A percentile compares a stretch with the other conserved stretches of the same genome.
These are phyloP conservation scores for Azorinus chamasolen DNA, from an alignment of 2,888 invertebrate species.

Conservation along the genomic window DNA sequence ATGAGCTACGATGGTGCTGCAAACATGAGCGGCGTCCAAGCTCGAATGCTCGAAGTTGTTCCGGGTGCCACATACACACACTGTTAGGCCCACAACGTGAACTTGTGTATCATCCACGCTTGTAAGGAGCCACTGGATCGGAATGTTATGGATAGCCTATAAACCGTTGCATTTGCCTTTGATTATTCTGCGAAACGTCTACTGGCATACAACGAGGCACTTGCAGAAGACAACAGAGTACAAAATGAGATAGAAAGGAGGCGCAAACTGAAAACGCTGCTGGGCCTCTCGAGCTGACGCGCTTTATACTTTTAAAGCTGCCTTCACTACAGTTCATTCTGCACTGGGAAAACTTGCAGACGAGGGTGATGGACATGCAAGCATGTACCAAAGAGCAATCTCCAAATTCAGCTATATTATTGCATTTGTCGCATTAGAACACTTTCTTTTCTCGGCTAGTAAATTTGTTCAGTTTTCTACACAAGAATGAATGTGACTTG, in stretches of 20 bases:
- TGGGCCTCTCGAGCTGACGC: conserved; percentile 29
- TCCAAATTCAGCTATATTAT: conserved; percentile 20
- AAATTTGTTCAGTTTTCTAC: conserved; percentile 21
- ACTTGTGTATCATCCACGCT: conserved; percentile 28
- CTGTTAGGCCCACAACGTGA: conserved; percentile 45
- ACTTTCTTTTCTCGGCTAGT: conserved; percentile 27
- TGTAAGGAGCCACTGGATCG: conserved; percentile 10
- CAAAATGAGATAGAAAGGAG: neutral
- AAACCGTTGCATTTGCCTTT: conserved; percentile 26
- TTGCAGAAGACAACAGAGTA: conserved; percentile 1
- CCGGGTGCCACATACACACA: conserved; percentile 54
- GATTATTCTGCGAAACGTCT: conserved; percentile 38
- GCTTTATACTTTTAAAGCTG: conserved; percentile 8
- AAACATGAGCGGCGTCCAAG: conserved; percentile 59
- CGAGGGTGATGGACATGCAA: conserved; percentile 11
- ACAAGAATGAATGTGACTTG: conserved; percentile 20
- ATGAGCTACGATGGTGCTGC: conserved; percentile 52
- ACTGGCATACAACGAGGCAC: conserved; percentile 9
- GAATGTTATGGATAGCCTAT: conserved; percentile 35
- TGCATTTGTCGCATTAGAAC: conserved; percentile 34
- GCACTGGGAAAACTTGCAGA: neutral
- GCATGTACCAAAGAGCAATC: conserved; percentile 7
- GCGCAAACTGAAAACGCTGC: conserved; percentile 23
- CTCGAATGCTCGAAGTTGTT: conserved; percentile 23
- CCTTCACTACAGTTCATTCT: too few species aligned